These are phyloP conservation scores for Cheilosia vernalis DNA, from an alignment of 2,888 invertebrate genomes.

Conservation along the genomic window DNA sequence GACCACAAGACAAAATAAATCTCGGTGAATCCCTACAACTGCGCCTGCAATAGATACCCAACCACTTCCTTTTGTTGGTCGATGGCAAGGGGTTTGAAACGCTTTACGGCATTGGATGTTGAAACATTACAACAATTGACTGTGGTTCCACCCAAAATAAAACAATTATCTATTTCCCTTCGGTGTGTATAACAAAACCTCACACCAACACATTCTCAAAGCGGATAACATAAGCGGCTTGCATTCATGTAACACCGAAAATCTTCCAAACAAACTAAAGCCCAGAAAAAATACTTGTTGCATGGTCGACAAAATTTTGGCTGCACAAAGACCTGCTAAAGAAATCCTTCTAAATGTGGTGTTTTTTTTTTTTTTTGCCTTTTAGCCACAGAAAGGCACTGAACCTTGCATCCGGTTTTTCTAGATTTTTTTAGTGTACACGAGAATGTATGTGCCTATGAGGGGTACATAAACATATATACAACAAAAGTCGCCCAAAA, in stretches of 20 bases:
- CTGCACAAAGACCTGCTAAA: constrained; percentile 54
- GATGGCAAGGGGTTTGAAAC: constrained; percentile 11
- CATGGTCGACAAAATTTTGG: constrained; percentile 56
- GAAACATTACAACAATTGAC: constrained; percentile 18
- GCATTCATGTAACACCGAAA: constrained; percentile 35
- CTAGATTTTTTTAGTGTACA: constrained; percentile 65
- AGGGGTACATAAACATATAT: constrained; percentile 45
- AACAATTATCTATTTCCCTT: constrained; percentile 66
- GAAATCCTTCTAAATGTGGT: constrained; percentile 69
- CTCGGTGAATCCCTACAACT: constrained; percentile 48
- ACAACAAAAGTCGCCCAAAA: constrained; percentile 31
- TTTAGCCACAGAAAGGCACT: constrained; percentile 66
- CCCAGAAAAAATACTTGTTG: constrained; percentile 61
- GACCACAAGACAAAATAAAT: constrained; percentile 26
- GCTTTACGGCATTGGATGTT: not conserved
- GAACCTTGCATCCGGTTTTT: constrained; percentile 75
- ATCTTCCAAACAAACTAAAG: constrained; percentile 33
- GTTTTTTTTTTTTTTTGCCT: constrained; percentile 23
- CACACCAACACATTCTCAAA: constrained; percentile 26
- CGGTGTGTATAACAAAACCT: constrained; percentile 11
- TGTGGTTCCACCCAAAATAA: constrained; percentile 11
- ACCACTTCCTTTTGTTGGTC: constrained; percentile 62
- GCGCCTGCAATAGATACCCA: constrained; percentile 46
- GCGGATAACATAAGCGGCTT: constrained; percentile 20
- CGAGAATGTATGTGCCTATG: constrained; percentile 38